Base-by-base conservation (phyloP, 2,888 invertebrate species). In the Listrodromus nycthemerus region DNA sequence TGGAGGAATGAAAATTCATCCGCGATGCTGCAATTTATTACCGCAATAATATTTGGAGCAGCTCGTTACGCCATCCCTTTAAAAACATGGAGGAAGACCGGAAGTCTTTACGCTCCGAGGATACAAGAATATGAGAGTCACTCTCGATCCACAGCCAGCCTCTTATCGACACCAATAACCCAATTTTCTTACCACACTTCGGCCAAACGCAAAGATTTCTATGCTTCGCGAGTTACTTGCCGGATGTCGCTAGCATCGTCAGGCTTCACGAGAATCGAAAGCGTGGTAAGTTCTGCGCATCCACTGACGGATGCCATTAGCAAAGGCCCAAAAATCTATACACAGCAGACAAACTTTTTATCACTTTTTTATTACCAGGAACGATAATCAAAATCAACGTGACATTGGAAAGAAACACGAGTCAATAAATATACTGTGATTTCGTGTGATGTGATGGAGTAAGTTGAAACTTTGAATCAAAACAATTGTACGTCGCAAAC, bases 381-480 rank as follows among this genome's bases (percentile, higher is more conserved):
- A 65, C n/a, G 37, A 65, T 65, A 75, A 8, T 24, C 50, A 21
- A 75, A 65, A 65, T 16, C 24, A 61, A 21, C 50, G 1, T 50
- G 37, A 27, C 30, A 33, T 52, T 65, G 52, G 65, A 33, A 6
- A 21, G 10, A 74, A 50, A 52, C 33, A 65, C 52, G 33, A 75
- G 2, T 16, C 24, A 6, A 65, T 52, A 24, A 24, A n/a, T 65
- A 50, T 16, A 33, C 75, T 75, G 75, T 75, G 75, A 75, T 65
- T 65, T 33, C 8, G 21, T 75, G 61, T 50, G 50, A 50, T 65
- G 37, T 41, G 41, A 41, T 3, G 13, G 41, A 75, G 19, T 30
- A 61, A 30, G n/a, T 30, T n/a, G 1, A n/a, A 52, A 65, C 4
- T 65, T 37, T n/a, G 63, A 79, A 79, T 66, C 19, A 13, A 37